These are phyloP conservation scores for Alviniconcha marisindica DNA, from an alignment of 1,140 invertebrate genomes.

Conservation along the genomic window DNA sequence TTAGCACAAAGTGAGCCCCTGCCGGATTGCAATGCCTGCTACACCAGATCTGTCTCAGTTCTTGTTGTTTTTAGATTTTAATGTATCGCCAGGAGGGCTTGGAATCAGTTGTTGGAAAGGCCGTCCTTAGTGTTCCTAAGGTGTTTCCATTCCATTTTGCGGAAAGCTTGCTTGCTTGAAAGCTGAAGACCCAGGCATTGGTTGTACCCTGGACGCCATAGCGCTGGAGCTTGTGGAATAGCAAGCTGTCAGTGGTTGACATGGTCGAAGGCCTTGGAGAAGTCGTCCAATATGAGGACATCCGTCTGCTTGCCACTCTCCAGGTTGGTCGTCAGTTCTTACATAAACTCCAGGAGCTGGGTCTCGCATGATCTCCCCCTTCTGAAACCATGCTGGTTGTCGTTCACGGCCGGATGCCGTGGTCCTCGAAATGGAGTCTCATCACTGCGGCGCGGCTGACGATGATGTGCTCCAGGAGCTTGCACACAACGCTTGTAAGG, in stretches of 20 bases:
- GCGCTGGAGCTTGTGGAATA: too few relatives aligned
- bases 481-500: not conserved
- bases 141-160: too few relatives aligned
- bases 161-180: too few relatives aligned
- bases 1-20: not conserved
- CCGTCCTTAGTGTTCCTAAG: slow-evolving; percentile 23
- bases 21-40: slow-evolving; percentile 34
- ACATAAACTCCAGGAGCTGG: not conserved
- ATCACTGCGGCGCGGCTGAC: not conserved
- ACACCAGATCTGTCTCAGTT: too few relatives aligned
- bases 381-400: not conserved
- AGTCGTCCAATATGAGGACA: not conserved
- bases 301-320: not conserved
- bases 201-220: not conserved
- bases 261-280: not conserved
- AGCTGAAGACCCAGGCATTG: not conserved
- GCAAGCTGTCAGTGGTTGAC: not conserved
- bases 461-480: not conserved
- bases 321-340: not conserved
- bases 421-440: not conserved
- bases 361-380: not conserved
- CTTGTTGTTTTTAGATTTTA: too few relatives aligned
- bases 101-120: not conserved
- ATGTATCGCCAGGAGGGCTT: too few relatives aligned
- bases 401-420: not conserved